These are phyloP conservation scores for Tinamus major DNA, from an alignment of 2,797 vertebrate species.

Conservation along the genomic window DNA sequence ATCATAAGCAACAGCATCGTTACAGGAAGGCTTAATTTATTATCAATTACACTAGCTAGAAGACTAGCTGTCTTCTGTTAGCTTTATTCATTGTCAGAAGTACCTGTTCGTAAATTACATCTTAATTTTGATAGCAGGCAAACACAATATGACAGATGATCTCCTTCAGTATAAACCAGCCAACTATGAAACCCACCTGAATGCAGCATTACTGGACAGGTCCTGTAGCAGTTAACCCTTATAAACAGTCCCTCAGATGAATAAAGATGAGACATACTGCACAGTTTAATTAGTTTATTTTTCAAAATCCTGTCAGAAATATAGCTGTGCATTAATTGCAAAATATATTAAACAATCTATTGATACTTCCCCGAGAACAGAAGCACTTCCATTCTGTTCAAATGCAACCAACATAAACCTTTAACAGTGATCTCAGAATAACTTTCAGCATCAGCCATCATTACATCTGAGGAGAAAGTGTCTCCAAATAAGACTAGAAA, in stretches of 20 bases:
- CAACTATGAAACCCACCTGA: not conserved
- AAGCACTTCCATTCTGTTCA: not conserved
- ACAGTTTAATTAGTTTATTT: constrained; percentile 57
- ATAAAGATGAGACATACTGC: not conserved
- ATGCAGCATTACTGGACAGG: not conserved
- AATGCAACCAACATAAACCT: constrained; percentile 2
- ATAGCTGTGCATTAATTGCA: constrained; percentile 46
- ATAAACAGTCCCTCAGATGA: not conserved
- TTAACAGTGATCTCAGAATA: not conserved
- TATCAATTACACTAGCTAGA: not conserved
- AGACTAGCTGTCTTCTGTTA: too few relatives aligned
- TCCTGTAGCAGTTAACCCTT: not conserved
- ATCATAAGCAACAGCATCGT: not conserved
- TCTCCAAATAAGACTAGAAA: not conserved
- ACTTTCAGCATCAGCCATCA: not conserved
- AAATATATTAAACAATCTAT: constrained; percentile 65
- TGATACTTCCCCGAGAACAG: not conserved
- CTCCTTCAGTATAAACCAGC: not conserved
- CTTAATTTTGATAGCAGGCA: not conserved
- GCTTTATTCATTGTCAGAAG: too few relatives aligned
- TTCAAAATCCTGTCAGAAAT: constrained; percentile 30
- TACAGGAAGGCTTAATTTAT: not conserved
- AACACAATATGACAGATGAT: not conserved
- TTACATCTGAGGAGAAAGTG: not conserved
- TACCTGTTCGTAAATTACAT: not conserved